A percentile compares a stretch with the other conserved stretches of the same genome.
Evolutionary conservation across 2,113 vertebrate genomes (phyloP).

Genomic region (Otis tarda): DNA sequence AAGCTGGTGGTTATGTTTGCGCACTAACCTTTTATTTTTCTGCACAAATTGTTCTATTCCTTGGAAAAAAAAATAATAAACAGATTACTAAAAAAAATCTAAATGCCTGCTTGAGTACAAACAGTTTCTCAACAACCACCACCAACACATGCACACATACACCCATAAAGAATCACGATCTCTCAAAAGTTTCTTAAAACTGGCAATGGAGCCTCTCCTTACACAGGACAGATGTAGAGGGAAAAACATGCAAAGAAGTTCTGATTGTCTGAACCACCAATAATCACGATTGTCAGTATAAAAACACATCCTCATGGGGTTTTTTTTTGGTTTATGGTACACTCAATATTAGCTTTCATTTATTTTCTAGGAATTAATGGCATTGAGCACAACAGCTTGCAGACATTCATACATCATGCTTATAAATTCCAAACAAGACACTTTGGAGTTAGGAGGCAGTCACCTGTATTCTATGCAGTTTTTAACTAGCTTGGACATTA

Average conservation of each 20-base stretch:
- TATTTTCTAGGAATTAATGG: background rate
- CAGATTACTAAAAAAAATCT: background rate
- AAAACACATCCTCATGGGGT: background rate
- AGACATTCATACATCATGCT: background rate
- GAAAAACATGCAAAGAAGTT: background rate
- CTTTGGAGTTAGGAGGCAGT: background rate
- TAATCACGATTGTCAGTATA: background rate
- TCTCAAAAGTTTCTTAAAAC: background rate
- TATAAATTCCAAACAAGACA: background rate
- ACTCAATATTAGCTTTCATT: background rate
- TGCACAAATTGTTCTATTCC: slow-evolving; percentile 31
- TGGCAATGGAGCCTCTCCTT: background rate
- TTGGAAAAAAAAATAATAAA: slow-evolving; percentile 23
- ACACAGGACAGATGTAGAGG: background rate
- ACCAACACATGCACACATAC: background rate
- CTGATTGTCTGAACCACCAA: background rate
- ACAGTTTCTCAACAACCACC: background rate
- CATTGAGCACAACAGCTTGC: background rate
- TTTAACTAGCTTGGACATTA: background rate
- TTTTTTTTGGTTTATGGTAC: background rate
- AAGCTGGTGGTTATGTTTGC: background rate
- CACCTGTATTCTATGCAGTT: background rate
- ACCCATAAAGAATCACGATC: background rate
- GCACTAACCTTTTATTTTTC: slow-evolving; percentile 29
- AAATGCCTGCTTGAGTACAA: slow-evolving; percentile 33